Conservation (phyloP, 2,113 vertebrate species). For the Myodes glareolus region DNA sequence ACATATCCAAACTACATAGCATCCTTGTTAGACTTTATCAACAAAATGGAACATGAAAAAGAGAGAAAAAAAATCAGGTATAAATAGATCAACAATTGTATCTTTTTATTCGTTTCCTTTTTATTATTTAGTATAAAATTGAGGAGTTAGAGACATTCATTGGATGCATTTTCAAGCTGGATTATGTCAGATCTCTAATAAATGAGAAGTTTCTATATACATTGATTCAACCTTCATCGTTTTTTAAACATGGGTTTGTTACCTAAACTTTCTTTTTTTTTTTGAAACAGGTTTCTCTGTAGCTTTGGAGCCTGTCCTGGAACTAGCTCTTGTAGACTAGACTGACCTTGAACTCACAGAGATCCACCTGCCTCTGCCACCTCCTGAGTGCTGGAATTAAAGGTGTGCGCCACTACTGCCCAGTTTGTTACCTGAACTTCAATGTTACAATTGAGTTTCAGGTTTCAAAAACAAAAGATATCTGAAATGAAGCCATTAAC, state of each 20-base stretch:
- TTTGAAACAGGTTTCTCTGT: too few species aligned
- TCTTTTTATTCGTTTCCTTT: background rate
- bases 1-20: background rate
- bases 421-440: background rate
- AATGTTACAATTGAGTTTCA: slow-evolving; percentile 27
- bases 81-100: slow-evolving; percentile 1
- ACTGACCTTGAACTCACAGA: too few species aligned
- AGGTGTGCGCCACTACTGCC: fast-evolving
- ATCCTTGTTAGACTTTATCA: slow-evolving; percentile 14
- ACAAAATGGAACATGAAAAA: slow-evolving; percentile 16
- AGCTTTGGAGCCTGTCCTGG: too few species aligned
- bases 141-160: background rate
- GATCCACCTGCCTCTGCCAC: too few species aligned
- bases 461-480: background rate
- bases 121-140: slow-evolving; percentile 5
- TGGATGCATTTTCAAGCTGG: slow-evolving; percentile 8
- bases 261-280: background rate
- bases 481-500: background rate
- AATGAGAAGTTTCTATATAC: background rate
- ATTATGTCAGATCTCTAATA: slow-evolving; percentile 17
- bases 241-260: background rate
- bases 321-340: too few species aligned
- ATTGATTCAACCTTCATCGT: slow-evolving; percentile 26
- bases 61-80: slow-evolving; percentile 28
- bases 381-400: too few species aligned